Conservation (phyloP, 2,797 vertebrate species). For the Ctenosaura bakeri region DNA sequence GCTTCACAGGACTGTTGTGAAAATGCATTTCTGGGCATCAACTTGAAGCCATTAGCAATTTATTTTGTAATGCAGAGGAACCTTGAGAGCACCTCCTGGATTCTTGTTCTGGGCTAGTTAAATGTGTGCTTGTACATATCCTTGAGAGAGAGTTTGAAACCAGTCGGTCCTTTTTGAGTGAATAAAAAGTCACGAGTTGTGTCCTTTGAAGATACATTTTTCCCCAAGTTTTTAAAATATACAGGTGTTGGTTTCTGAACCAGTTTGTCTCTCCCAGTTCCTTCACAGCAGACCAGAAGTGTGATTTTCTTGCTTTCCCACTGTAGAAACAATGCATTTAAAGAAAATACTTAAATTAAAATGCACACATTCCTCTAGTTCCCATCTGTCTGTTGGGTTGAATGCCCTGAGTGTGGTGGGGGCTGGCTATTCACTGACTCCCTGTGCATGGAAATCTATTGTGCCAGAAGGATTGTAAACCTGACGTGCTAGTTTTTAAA, state of each 20-base stretch:
- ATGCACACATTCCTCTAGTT: not conserved
- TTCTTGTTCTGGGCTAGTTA: no score
- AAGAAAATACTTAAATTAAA: not conserved
- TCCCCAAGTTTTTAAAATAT: not conserved
- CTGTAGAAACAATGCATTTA: not conserved
- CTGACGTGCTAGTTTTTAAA: not conserved
- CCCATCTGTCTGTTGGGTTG: not conserved
- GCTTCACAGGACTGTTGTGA: not conserved
- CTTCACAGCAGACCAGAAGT: not conserved
- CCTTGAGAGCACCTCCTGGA: not conserved
- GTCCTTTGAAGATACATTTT: not conserved
- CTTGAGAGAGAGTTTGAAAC: not conserved
- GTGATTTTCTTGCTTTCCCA: no score
- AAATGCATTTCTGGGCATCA: not conserved
- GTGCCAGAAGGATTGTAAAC: not conserved
- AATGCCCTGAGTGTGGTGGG: not conserved
- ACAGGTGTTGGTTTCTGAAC: not conserved
- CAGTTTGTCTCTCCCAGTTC: not conserved
- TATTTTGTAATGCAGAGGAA: not conserved
- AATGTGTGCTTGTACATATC: not conserved
- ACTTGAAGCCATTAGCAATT: not conserved
- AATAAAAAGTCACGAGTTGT: not conserved
- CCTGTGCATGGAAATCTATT: not conserved
- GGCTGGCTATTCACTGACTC: not conserved
- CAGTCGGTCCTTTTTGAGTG: not conserved